Conservation (phyloP, 2,113 vertebrate genomes). For the Tragelaphus imberbis region DNA sequence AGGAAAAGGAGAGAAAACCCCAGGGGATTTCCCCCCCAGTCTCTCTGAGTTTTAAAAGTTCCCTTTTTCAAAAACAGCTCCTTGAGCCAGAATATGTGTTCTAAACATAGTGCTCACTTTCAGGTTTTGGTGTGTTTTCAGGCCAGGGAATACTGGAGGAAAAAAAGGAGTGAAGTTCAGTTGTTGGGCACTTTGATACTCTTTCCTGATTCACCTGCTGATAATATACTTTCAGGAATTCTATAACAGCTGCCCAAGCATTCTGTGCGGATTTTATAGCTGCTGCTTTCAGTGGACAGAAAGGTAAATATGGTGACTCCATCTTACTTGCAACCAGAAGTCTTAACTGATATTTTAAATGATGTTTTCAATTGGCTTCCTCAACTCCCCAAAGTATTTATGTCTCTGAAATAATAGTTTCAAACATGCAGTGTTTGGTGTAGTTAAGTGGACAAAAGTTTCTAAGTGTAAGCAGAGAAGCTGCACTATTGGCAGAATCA, state of each 20-base stretch:
- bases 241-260: neutral
- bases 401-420: conserved; percentile 32
- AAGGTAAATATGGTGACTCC: neutral
- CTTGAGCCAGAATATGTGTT: conserved; percentile 20
- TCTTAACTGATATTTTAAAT: conserved; percentile 33
- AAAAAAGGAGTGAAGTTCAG: neutral
- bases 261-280: conserved; percentile 38
- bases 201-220: neutral
- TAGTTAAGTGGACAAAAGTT: conserved; percentile 19
- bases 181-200: neutral
- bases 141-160: neutral
- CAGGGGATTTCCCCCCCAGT: conserved; percentile 31
- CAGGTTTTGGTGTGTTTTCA: conserved; percentile 37
- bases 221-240: neutral
- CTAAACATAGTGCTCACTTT: conserved; percentile 32
- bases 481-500: conserved; percentile 8
- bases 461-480: conserved; percentile 4
- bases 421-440: neutral
- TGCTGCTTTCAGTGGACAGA: neutral
- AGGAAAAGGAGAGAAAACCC: conserved; percentile 29
- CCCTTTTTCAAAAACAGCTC: conserved; percentile 25
- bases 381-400: neutral
- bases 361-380: neutral
- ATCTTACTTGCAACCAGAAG: conserved; percentile 17
- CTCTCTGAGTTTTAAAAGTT: conserved; percentile 34